A percentile compares a stretch with the other conserved stretches of the same genome.
phyloP scores from a whole-genome alignment of 2,113 vertebrate genomes.

The Hemiprocne comata region DNA sequence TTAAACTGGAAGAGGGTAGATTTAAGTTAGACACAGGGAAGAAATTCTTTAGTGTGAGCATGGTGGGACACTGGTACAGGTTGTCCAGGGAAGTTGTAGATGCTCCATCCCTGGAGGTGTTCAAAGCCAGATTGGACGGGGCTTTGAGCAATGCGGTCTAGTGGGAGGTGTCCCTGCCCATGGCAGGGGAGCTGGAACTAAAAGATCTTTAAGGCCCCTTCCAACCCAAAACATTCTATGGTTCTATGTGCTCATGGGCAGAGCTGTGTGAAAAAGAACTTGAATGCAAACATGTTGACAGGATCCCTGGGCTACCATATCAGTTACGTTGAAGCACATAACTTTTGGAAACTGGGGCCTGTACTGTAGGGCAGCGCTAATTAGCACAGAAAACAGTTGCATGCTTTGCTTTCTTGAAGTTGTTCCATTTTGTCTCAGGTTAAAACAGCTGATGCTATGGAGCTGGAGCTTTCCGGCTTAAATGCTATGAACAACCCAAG shows the following conservation, averaged over 20 bases:
- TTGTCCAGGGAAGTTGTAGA: too few relatives aligned
- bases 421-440: background rate
- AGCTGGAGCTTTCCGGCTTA: background rate
- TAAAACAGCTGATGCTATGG: background rate
- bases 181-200: too few relatives aligned
- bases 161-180: too few relatives aligned
- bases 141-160: too few relatives aligned
- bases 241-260: background rate
- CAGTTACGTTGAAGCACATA: background rate
- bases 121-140: too few relatives aligned
- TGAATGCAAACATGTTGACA: background rate
- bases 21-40: too few relatives aligned
- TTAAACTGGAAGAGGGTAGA: too few relatives aligned
- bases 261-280: background rate
- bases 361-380: background rate
- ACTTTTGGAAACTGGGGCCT: background rate
- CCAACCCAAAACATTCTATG: too few relatives aligned
- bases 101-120: too few relatives aligned
- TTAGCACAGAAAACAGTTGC: background rate
- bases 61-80: too few relatives aligned
- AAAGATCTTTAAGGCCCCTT: too few relatives aligned
- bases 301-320: accelerated
- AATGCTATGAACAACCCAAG: background rate
- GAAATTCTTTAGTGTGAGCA: too few relatives aligned
- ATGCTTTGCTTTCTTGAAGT: background rate